phyloP scores from a whole-genome alignment of 1,140 invertebrate species.

The Aleiodes sp. region DNA sequence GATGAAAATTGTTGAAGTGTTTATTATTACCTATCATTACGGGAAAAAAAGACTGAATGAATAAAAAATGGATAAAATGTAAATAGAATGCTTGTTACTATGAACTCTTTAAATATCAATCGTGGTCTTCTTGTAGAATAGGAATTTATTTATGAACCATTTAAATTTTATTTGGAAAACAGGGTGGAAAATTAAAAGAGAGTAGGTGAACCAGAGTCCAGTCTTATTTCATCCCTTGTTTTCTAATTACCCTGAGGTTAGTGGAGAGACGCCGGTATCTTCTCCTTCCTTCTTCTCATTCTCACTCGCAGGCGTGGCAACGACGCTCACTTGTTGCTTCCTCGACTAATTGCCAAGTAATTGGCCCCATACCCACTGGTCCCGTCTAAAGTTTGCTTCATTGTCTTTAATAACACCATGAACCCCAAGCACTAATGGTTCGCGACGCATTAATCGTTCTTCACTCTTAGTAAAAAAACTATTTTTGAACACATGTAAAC shows the following conservation, averaged over 20 bases:
- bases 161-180: too few species aligned
- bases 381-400: slow-evolving; percentile 66
- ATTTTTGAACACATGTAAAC: background rate
- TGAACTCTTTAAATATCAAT: too few species aligned
- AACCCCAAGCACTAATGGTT: slow-evolving; percentile 59
- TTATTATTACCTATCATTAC: too few species aligned
- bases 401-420: slow-evolving; percentile 67
- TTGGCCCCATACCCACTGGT: slow-evolving; percentile 50
- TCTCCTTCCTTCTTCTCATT: slow-evolving; percentile 5
- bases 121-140: too few species aligned
- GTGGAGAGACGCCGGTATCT: slow-evolving; percentile 7
- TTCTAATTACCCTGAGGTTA: background rate
- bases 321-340: slow-evolving; percentile 65
- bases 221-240: background rate
- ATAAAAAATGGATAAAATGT: too few species aligned
- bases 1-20: too few species aligned
- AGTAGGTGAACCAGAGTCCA: background rate
- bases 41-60: too few species aligned
- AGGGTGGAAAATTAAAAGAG: background rate
- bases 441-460: slow-evolving; percentile 49
- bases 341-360: slow-evolving; percentile 67
- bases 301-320: slow-evolving; percentile 41
- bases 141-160: too few species aligned
- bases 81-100: too few species aligned
- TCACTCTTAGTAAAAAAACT: background rate